Percentiles rank a stretch among this genome's conserved stretches.
Evolutionary conservation across 1,140 invertebrate species (phyloP).

Genomic region (Drosophila ogumai): DNA sequence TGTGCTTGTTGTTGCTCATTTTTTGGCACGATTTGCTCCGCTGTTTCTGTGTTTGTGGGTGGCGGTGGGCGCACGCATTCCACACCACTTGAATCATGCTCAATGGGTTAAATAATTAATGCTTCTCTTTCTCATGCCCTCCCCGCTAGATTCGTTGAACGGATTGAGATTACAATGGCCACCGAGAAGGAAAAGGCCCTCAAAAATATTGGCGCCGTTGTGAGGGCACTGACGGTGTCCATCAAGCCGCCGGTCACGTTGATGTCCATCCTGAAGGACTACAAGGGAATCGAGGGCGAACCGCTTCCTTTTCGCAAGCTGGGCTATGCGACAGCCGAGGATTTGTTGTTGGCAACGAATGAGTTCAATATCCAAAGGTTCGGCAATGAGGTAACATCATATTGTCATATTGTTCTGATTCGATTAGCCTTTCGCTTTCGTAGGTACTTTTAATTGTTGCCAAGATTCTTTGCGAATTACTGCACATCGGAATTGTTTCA

Average conservation of each 20-base stretch:
- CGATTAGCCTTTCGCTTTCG: constrained; percentile 6
- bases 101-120: constrained; percentile 9
- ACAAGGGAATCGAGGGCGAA: constrained; percentile 50
- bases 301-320: constrained; percentile 48
- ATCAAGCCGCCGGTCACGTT: constrained; percentile 64
- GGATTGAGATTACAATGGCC: constrained; percentile 13
- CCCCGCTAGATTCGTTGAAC: constrained; percentile 9
- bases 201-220: constrained; percentile 45
- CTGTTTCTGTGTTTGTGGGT: constrained; percentile 23
- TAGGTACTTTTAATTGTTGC: constrained; percentile 17
- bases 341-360: constrained; percentile 51
- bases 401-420: background rate
- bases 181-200: constrained; percentile 22
- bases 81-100: constrained; percentile 40
- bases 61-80: constrained; percentile 33
- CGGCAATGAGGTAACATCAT: constrained; percentile 41
- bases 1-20: constrained; percentile 7
- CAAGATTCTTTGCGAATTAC: constrained; percentile 32
- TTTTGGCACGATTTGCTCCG: constrained; percentile 5
- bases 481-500: constrained; percentile 9
- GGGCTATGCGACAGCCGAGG: constrained; percentile 50
- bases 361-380: constrained; percentile 45
- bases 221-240: constrained; percentile 72
- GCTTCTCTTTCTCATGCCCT: constrained; percentile 8
- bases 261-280: constrained; percentile 53